Evolutionary conservation across 2,888 invertebrate genomes (phyloP).

Genomic region (Cosmia trapezina): DNA sequence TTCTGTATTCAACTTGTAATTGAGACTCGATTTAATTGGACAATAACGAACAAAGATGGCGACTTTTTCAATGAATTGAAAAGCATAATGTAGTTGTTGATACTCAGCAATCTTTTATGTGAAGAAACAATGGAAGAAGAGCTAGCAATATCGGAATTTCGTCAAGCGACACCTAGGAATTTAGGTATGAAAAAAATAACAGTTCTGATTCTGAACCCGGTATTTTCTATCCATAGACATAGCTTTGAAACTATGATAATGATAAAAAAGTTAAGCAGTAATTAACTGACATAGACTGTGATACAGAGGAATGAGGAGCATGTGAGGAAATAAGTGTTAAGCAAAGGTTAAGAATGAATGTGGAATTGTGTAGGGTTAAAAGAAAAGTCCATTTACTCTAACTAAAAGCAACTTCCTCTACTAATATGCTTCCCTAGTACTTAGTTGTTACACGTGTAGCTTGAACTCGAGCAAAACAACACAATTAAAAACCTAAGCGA

Average conservation of each 20-base stretch:
- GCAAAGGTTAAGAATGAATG: too few species aligned
- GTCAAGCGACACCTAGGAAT: background rate
- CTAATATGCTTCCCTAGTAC: slow-evolving; percentile 16
- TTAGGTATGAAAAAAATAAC: too few species aligned
- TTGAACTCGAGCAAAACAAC: slow-evolving; percentile 10
- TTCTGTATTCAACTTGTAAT: slow-evolving; percentile 33
- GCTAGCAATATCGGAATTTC: background rate
- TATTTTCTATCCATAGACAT: background rate
- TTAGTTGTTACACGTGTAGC: slow-evolving; percentile 18
- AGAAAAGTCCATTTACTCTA: slow-evolving; percentile 9
- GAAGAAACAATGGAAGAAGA: background rate
- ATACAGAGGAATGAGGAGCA: background rate
- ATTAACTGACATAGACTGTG: background rate
- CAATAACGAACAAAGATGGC: slow-evolving; percentile 18
- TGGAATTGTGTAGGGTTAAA: too few species aligned
- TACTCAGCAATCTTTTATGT: background rate
- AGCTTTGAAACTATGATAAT: background rate
- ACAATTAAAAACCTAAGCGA: slow-evolving; percentile 32
- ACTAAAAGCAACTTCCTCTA: slow-evolving; percentile 18
- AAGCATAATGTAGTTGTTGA: slow-evolving; percentile 7
- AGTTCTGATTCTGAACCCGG: too few species aligned
- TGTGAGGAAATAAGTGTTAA: background rate
- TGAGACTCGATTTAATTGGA: slow-evolving; percentile 24
- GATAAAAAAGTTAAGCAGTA: background rate
- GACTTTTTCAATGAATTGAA: background rate